Conservation (phyloP, 2,888 invertebrate species). For the Mellilla xanthometata region DNA sequence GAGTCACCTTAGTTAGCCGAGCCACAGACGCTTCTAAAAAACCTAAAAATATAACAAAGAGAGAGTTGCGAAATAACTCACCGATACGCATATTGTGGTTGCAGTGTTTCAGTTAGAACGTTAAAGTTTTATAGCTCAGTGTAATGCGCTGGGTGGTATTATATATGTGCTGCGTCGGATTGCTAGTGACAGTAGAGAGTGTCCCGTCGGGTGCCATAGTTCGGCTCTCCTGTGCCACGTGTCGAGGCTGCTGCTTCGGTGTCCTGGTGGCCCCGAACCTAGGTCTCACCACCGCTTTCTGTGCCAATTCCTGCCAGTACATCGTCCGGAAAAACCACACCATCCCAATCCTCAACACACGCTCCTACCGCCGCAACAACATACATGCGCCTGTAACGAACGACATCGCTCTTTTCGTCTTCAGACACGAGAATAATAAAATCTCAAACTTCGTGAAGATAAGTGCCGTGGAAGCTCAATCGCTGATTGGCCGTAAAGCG, state of each 20-base stretch:
- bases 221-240: conserved; percentile 40
- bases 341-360: conserved; percentile 26
- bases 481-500: conserved; percentile 41
- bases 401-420: conserved; percentile 4
- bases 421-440: neutral
- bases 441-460: conserved; percentile 28
- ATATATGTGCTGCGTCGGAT: neutral
- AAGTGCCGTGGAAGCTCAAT: conserved; percentile 38
- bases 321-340: conserved; percentile 24
- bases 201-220: conserved; percentile 40
- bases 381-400: neutral
- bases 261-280: conserved; percentile 44
- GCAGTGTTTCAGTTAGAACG: conserved; percentile 4
- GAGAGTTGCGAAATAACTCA: conserved; percentile 10
- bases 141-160: conserved; percentile 15
- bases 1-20: too few species aligned
- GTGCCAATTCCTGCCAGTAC: conserved; percentile 48
- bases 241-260: conserved; percentile 48
- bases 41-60: too few species aligned
- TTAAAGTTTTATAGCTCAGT: conserved; percentile 16
- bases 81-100: too few species aligned
- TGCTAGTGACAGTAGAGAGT: conserved; percentile 20
- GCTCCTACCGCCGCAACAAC: conserved; percentile 25
- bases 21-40: too few species aligned
- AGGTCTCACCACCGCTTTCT: conserved; percentile 49